Evolutionary conservation across 2,797 vertebrate genomes (phyloP), one percentile per base, ranked within the genome.

Genomic region (Holocentrus rufus): DNA sequence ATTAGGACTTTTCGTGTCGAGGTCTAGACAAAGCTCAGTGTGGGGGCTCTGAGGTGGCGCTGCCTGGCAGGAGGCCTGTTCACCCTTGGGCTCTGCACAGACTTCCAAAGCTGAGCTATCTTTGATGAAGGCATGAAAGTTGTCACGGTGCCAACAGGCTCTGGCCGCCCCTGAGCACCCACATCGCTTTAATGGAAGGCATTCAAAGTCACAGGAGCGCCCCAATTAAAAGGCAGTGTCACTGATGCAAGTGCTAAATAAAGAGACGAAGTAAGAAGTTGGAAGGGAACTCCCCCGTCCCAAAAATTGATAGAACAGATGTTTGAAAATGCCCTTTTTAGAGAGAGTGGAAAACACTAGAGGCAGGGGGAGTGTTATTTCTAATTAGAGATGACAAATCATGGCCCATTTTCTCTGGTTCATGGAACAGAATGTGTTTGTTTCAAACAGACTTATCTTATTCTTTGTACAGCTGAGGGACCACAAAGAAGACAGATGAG

Each of bases 51-150:
- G 85, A 87, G 85, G 85, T 82, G 82, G 80, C 83, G 81, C 54
- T 44, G 70, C 77, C 87, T 81, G 78, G 87, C 84, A 82, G 81
- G 84, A 74, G 79, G 84, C 72, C 87, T 81, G 85, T 77, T 80
- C 85, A 77, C 85, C 82, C 70, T 71, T 73, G 79, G 83, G 85
- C 80, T 80, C 81, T 23, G 82, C 81, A 57, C 47, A 23, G 23
- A 79, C 85, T 87, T 91, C 84, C 86, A 56, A 90, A 65, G 77
- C 76, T 59, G 60, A 31, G 67, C 65, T 77, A 72, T 75, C 85
- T 90, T 89, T 90, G 87, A 92, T 85, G 84, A 80, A 79, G 70
- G 69, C 78, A 79, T 85, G 77, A 81, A 77, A 79, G 84, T 81
- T 85, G 85, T 86, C 83, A 76, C 44, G 20, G 63, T 66, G 87